Evolutionary conservation across 2,797 vertebrate species (phyloP).

Genomic region (Melanotaenia maccullochi): DNA sequence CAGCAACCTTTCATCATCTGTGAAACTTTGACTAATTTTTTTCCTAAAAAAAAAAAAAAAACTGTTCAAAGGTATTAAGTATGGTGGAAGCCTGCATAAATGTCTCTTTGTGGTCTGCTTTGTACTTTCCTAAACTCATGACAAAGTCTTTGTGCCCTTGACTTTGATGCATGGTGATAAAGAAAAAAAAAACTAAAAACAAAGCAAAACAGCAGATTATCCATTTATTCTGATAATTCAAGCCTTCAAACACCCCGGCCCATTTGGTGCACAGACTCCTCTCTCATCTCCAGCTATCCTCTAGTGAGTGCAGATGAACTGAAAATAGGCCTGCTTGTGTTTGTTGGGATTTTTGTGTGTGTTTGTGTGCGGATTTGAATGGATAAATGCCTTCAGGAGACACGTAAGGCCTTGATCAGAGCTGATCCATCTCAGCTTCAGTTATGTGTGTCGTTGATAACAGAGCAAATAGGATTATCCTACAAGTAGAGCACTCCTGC

Average conservation of each 20-base stretch:
- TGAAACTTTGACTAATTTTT: slow-evolving; percentile 14
- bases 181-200: not conserved
- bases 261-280: slow-evolving; percentile 49
- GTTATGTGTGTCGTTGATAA: slow-evolving; percentile 72
- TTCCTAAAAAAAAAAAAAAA: slow-evolving; percentile 47
- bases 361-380: not conserved
- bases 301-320: slow-evolving; percentile 50
- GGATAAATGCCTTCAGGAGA: slow-evolving; percentile 52
- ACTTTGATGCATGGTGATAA: slow-evolving; percentile 26
- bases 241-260: slow-evolving; percentile 47
- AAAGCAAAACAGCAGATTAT: slow-evolving; percentile 39
- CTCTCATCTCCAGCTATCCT: slow-evolving; percentile 47
- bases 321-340: slow-evolving; percentile 51
- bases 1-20: slow-evolving; percentile 36
- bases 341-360: slow-evolving; percentile 18
- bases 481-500: slow-evolving; percentile 67
- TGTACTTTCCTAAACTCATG: slow-evolving; percentile 14
- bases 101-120: slow-evolving; percentile 3
- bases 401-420: slow-evolving; percentile 62
- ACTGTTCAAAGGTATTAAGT: slow-evolving; percentile 5
- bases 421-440: slow-evolving; percentile 65
- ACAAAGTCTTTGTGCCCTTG: slow-evolving; percentile 23
- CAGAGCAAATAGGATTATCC: slow-evolving; percentile 74
- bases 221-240: slow-evolving; percentile 44
- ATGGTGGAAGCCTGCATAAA: not conserved